These are phyloP conservation scores for Phengaris alcon DNA, from an alignment of 2,888 invertebrate genomes.

Conservation along the genomic window DNA sequence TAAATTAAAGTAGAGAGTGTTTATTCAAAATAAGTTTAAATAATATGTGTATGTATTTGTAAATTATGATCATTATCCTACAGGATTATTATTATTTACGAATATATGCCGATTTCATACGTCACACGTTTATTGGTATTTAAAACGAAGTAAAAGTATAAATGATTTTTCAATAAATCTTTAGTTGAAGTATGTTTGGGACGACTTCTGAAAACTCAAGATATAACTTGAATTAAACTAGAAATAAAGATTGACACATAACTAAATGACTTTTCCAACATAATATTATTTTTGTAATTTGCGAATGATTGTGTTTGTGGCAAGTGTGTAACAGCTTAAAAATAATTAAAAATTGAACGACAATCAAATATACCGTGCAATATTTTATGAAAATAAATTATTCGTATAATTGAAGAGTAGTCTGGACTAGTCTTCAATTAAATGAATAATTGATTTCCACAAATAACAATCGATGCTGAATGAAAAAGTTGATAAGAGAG, in stretches of 20 bases:
- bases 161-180: background rate
- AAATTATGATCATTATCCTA: no score
- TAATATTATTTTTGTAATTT: background rate
- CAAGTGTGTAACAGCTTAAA: background rate
- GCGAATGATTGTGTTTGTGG: background rate
- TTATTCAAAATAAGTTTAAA: no score
- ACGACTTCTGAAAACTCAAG: no score
- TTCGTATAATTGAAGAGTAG: background rate
- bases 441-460: slow-evolving; percentile 1
- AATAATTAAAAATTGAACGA: background rate
- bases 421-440: background rate
- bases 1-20: background rate
- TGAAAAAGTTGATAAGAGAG: slow-evolving; percentile 3
- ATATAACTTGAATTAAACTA: no score
- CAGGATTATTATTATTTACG: background rate
- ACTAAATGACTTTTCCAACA: no score
- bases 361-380: background rate
- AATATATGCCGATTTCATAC: background rate
- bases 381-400: slow-evolving; percentile 8
- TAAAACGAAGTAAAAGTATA: background rate
- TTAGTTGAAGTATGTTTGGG: background rate
- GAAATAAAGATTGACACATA: no score
- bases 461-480: background rate
- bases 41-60: no score
- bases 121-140: background rate